A percentile compares a stretch with the other conserved stretches of the same genome.
phyloP scores from a whole-genome alignment of 2,797 vertebrate genomes.

The Tympanoctomys barrerae region DNA sequence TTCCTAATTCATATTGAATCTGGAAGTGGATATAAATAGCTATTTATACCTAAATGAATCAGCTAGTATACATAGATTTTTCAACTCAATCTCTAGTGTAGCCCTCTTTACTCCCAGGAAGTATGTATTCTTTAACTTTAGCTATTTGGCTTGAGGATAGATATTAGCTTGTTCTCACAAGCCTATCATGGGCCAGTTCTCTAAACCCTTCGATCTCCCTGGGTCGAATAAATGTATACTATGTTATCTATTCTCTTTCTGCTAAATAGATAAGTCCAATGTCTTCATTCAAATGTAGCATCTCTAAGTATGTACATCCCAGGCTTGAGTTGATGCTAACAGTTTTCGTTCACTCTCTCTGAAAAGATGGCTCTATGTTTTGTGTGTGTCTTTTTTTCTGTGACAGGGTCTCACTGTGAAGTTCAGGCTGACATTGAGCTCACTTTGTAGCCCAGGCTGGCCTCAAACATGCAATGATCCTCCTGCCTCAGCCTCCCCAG shows the following conservation, averaged over 20 bases:
- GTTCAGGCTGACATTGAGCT: too few relatives aligned
- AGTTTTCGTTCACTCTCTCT: not conserved
- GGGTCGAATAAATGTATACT: not conserved
- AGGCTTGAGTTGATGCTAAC: not conserved
- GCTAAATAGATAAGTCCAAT: slow-evolving; percentile 25
- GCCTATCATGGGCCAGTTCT: not conserved
- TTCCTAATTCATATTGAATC: not conserved
- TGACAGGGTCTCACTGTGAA: too few relatives aligned
- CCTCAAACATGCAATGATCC: too few relatives aligned
- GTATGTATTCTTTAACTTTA: not conserved
- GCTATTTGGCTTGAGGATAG: not conserved
- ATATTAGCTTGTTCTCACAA: not conserved
- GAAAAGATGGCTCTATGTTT: not conserved
- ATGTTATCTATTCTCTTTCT: slow-evolving; percentile 51
- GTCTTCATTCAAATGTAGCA: slow-evolving; percentile 19
- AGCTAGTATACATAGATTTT: not conserved
- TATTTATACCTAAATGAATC: not conserved
- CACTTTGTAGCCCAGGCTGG: too few relatives aligned
- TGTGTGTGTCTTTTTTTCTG: too few relatives aligned
- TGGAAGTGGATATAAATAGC: not conserved
- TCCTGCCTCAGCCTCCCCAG: too few relatives aligned
- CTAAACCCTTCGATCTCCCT: not conserved
- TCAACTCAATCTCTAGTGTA: not conserved
- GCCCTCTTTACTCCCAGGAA: not conserved
- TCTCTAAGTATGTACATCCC: not conserved